Evolutionary conservation across 2,888 invertebrate genomes (phyloP), one percentile per base, ranked within the genome.

Genomic region (Thereva unica): DNA sequence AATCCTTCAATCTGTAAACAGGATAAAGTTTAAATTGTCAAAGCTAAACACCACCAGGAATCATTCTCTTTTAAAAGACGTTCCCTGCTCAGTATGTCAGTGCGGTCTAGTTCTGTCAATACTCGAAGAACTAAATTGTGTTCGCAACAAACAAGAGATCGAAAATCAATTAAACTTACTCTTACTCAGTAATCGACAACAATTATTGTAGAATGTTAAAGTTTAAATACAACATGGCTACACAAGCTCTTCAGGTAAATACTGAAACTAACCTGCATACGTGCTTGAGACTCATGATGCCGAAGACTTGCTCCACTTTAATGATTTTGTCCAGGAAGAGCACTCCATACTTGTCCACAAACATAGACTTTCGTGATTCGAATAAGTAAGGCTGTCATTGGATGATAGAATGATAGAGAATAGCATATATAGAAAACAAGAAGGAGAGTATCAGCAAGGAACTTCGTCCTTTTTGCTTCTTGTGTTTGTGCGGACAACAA

Each of bases 231-330:
- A 23, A 23, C 23, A 23, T 23, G 23, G 23, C 23, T 23, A 23
- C 2, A 23, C 1, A 23, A n/a, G n/a, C n/a, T 5, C 7, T 50
- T 35, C 5, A 23, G 35, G 7, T 34, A 23, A 6, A 40, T 12
- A n/a, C 38, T 6, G 69, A 38, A 72, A 78, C 78, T 76, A 71
- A 81, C 81, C 81, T 84, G 73, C 89, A 88, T 3, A 93, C 78
- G 78, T 93, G 92, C 71, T 89, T 89, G 66, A 93, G 80, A 72
- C 89, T 88, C n/a, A 80, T 78, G 61, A 81, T 77, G 23, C 81
- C 81, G 69, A 77, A 81, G 37, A 81, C 79, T 73, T 79, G 79
- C 44, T 81, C 77, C 70, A 73, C 74, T 54, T 67, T 73, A 70
- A 81, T 74, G 65, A 81, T 77, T 71, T 76, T 77, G 69, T 80